These are phyloP conservation scores for Ursus arctos DNA, from an alignment of 2,113 vertebrate genomes.

Conservation along the genomic window DNA sequence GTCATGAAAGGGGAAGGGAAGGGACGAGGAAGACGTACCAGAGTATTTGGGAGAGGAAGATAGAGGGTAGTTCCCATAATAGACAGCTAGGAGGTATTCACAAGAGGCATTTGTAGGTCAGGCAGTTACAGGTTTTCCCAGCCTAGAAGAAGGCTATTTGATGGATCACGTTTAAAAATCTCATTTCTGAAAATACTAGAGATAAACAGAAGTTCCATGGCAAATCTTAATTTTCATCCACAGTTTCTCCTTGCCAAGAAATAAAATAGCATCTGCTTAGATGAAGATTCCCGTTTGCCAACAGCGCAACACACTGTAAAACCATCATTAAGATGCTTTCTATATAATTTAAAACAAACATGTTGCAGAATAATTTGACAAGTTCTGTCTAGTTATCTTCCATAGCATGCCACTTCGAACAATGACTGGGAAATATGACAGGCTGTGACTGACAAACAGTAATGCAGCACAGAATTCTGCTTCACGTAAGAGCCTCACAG, in stretches of 20 bases:
- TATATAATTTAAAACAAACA: slow-evolving; percentile 49
- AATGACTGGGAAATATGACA: not conserved
- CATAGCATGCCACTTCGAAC: not conserved
- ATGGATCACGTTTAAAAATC: not conserved
- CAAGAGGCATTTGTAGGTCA: not conserved
- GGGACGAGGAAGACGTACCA: not conserved
- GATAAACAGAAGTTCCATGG: slow-evolving; percentile 46
- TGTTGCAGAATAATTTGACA: not conserved
- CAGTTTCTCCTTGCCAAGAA: slow-evolving; percentile 48
- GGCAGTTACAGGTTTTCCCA: not conserved
- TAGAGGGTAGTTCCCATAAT: not conserved
- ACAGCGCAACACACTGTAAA: slow-evolving; percentile 36
- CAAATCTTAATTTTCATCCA: slow-evolving; percentile 52
- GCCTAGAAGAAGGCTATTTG: not conserved
- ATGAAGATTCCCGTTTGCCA: not conserved
- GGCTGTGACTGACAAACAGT: not conserved
- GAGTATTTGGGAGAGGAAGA: not conserved
- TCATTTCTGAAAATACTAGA: not conserved
- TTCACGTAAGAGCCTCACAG: not conserved
- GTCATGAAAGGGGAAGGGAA: not conserved
- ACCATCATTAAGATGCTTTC: not conserved
- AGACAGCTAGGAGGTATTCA: not conserved
- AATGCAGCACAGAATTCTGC: not conserved
- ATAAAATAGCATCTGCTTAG: slow-evolving; percentile 55
- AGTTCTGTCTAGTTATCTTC: slow-evolving; percentile 47